Base-by-base conservation (phyloP, 2,797 vertebrate genomes). In the Pseudochirops corinnae region DNA sequence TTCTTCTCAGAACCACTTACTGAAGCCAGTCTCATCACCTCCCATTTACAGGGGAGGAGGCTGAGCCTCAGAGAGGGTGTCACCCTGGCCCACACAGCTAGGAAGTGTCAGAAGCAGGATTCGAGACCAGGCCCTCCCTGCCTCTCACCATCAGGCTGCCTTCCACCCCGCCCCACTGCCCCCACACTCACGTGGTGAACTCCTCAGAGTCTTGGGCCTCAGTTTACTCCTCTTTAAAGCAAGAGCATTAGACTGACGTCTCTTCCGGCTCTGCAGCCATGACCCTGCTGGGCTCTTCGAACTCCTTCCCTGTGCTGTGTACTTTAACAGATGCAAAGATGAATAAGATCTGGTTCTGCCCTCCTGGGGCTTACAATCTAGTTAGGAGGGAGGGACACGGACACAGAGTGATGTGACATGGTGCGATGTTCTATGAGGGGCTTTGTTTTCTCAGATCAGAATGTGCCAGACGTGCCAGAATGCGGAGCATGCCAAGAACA, bases 401-500 rank as follows among this genome's bases (percentile, higher is more conserved):
- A 29, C 28, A 60, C 29, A 60, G 29, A 60, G 29, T 67, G 31
- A 14, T 1, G 16, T 39, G 18, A n/a, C 33, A 21, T 21, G 67
- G 67, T 29, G 16, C 2, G 7, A 46, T 24, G 39, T 31, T 46
- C n/a, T 21, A 94, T 92, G 55, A 93, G 11, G 95, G 5, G 21
- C 0, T 55, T 0, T 94, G 29, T 95, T 53, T 98, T 98, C 93
- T 93, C 95, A 99, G 99, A 99, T 99, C 93, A 99, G 99, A 98
- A 98, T 99, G 62, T 99, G 99, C 95, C 99, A 99, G 94, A 99
- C 99, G 0, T 99, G 99, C 98, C 99, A 99, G 97, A 99, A 99
- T 0, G 98, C 99, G 0, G 99, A 99, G 97, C 98, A 99, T 93
- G 99, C 98, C 97, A 99, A 99, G 98, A 99, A 96, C 56, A 56